Percentiles rank a stretch among this genome's conserved stretches.
Conservation (phyloP, 2,797 vertebrate genomes). For the Sphenodon punctatus region DNA sequence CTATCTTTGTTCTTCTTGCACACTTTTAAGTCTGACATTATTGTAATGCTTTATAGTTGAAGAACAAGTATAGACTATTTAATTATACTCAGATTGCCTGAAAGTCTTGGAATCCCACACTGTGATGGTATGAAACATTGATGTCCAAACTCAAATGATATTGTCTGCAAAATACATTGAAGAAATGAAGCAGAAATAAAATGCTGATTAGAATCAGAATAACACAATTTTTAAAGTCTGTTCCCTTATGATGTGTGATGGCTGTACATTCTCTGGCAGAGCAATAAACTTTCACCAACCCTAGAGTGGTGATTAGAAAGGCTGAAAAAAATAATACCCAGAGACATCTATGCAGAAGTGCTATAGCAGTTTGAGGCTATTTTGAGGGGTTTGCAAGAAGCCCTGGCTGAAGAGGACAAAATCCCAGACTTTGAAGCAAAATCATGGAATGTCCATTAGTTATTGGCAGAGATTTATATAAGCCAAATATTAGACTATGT, state of each 20-base stretch:
- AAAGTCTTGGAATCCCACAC: not conserved
- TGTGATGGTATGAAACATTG: not conserved
- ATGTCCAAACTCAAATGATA: not conserved
- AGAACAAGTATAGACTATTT: not conserved
- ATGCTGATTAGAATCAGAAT: not conserved
- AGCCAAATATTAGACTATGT: too few relatives aligned
- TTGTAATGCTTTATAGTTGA: not conserved
- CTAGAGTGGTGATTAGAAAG: not conserved
- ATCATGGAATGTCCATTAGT: accelerated
- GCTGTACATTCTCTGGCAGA: not conserved
- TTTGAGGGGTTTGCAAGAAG: not conserved
- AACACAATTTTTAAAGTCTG: not conserved
- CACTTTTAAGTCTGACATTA: not conserved
- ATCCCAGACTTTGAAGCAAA: not conserved
- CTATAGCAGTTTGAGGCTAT: not conserved
- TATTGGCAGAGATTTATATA: accelerated
- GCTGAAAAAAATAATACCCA: not conserved
- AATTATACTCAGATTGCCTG: not conserved
- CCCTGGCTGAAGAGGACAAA: not conserved
- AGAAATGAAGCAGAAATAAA: not conserved
- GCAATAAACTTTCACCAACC: not conserved
- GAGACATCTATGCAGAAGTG: not conserved
- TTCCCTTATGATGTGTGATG: not conserved
- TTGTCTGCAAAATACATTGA: not conserved
- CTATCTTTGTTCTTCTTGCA: not conserved